A percentile compares a stretch with the other conserved stretches of the same genome.
These are phyloP conservation scores for Psix sp. DNA, from an alignment of 1,140 invertebrate genomes.

Conservation along the genomic window DNA sequence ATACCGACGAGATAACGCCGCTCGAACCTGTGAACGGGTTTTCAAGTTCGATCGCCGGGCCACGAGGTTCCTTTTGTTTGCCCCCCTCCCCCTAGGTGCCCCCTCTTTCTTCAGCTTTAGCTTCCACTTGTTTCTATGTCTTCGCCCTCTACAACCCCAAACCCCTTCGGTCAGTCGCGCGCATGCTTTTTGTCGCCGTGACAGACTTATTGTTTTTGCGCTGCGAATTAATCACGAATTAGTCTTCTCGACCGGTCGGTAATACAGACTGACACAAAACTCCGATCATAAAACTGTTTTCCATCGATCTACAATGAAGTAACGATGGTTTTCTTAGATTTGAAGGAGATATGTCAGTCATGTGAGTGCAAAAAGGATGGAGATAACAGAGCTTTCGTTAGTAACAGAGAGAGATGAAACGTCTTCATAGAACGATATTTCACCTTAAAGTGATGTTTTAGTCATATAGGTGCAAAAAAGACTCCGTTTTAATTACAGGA, in stretches of 20 bases:
- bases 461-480: too few species aligned
- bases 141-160: constrained; percentile 35
- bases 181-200: constrained; percentile 38
- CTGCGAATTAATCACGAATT: constrained; percentile 29
- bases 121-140: constrained; percentile 27
- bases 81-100: neutral
- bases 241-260: constrained; percentile 16
- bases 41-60: constrained; percentile 28
- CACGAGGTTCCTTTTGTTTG: constrained; percentile 28
- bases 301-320: neutral
- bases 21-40: constrained; percentile 45
- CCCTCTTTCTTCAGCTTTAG: neutral
- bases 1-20: constrained; percentile 41
- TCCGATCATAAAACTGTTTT: neutral
- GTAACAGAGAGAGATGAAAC: too few species aligned
- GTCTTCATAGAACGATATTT: too few species aligned
- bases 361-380: too few species aligned
- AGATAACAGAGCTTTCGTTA: too few species aligned
- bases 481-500: too few species aligned
- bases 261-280: too few species aligned
- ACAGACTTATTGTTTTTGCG: constrained; percentile 29
- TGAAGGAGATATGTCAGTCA: too few species aligned
- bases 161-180: constrained; percentile 1
- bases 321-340: too few species aligned
- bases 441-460: too few species aligned